phyloP scores from a whole-genome alignment of 1,140 invertebrate species.

The Teleogryllus occipitalis region DNA sequence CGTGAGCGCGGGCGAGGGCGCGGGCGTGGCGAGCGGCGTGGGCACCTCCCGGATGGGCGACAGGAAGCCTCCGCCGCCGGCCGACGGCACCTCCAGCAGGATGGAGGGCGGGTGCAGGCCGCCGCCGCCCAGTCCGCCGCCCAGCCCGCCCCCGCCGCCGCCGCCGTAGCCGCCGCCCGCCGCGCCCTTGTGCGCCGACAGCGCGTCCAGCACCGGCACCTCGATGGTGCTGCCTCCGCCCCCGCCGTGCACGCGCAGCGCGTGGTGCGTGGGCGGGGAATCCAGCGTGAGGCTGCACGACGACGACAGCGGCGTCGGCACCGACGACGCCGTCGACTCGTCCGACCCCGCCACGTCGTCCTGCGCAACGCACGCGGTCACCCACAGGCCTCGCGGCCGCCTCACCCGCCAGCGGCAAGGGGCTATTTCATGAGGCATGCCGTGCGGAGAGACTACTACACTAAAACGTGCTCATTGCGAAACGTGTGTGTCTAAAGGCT shows the following conservation, averaged over 20 bases:
- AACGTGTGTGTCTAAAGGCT: no score
- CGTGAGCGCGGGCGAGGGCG: slow-evolving; percentile 53
- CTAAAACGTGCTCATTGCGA: no score
- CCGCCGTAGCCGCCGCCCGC: slow-evolving; percentile 32
- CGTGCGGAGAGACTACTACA: no score
- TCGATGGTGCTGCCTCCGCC: slow-evolving; percentile 44
- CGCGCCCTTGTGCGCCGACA: slow-evolving; percentile 48
- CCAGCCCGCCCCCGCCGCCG: slow-evolving; percentile 47
- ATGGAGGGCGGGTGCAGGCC: slow-evolving; percentile 57
- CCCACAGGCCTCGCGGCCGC: not conserved
- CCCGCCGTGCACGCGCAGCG: not conserved
- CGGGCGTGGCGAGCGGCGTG: slow-evolving; percentile 48
- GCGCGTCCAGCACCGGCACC: slow-evolving; percentile 54
- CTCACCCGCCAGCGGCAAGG: no score
- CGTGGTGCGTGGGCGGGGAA: slow-evolving; percentile 40
- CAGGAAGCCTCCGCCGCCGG: slow-evolving; percentile 44
- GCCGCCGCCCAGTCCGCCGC: slow-evolving; percentile 39
- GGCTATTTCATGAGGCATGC: no score
- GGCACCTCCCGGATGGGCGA: slow-evolving; percentile 56
- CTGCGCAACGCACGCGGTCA: slow-evolving; percentile 30
- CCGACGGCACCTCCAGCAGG: slow-evolving; percentile 57
- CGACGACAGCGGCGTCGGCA: slow-evolving; percentile 46
- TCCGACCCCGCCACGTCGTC: slow-evolving; percentile 55
- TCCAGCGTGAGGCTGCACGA: slow-evolving; percentile 44
- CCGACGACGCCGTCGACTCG: slow-evolving; percentile 49